phyloP scores from a whole-genome alignment of 2,888 invertebrate species.

The Cordilura impudica region DNA sequence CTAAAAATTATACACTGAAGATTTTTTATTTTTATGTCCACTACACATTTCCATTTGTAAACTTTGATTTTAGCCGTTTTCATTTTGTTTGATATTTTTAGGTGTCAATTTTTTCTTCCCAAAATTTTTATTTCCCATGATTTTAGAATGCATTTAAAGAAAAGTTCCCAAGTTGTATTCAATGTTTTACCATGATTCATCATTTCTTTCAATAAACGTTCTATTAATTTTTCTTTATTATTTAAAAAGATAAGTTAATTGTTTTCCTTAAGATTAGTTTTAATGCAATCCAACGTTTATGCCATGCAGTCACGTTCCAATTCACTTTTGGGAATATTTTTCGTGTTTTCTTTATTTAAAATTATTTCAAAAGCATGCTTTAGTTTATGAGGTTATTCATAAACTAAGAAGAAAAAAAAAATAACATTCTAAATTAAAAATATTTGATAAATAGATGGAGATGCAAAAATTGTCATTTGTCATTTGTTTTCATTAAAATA shows the following conservation, averaged over 20 bases:
- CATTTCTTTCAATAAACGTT: slow-evolving; percentile 41
- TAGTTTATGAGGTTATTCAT: neutral
- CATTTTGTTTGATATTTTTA: neutral
- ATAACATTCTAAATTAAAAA: slow-evolving; percentile 26
- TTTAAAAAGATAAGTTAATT: slow-evolving; percentile 26
- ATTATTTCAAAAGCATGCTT: slow-evolving; percentile 6
- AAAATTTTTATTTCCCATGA: neutral
- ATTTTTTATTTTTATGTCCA: too few relatives aligned
- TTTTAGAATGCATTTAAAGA: neutral
- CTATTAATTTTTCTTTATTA: slow-evolving; percentile 36
- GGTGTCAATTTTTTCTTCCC: slow-evolving; percentile 9
- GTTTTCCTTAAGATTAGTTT: slow-evolving; percentile 51
- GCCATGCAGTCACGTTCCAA: slow-evolving; percentile 66
- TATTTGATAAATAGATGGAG: neutral
- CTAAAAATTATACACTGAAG: too few relatives aligned
- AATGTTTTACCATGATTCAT: slow-evolving; percentile 45
- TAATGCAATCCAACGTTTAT: slow-evolving; percentile 63
- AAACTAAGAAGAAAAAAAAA: neutral
- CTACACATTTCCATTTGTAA: too few relatives aligned
- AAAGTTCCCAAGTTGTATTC: slow-evolving; percentile 15
- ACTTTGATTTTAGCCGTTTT: neutral
- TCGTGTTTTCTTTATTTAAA: slow-evolving; percentile 18
- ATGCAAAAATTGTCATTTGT: neutral
- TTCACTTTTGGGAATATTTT: slow-evolving; percentile 65
- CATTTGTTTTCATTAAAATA: neutral